Base-by-base conservation (phyloP, 2,797 vertebrate species). In the Bryconaethiops microstoma region DNA sequence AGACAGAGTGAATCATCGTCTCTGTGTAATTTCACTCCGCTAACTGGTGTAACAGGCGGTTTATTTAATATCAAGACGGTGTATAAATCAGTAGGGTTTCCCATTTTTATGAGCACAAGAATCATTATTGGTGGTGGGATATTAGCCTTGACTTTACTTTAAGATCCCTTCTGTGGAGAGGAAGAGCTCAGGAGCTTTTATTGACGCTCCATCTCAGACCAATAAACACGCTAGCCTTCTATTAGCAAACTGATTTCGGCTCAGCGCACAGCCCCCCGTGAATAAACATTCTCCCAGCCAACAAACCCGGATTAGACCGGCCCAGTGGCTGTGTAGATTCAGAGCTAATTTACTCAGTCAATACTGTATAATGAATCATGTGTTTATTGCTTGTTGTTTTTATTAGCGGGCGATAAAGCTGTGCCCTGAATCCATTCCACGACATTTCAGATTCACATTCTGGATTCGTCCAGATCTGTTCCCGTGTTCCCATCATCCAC, bases 241-340 rank as follows among this genome's bases (percentile, higher is more conserved):
- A 82, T 79, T 68, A 76, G 40, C 64, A 82, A n/a, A 69, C 80
- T 82, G 83, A 79, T 82, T 86, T 81, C 86, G 85, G 87, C 88
- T 83, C 84, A 81, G 82, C 77, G 21, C 65, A 45, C 65, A 68
- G 39, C 40, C 65, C 45, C 65, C 65, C 35, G 19, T 23, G 40
- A 45, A 68, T n/a, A 45, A 45, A 42, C 39, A 45, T 29, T 13
- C 63, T 25, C 29, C 19, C 63, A 5, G 62, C 0, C 29, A 19
- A 39, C 62, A 39, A 5, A 45, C 65, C 65, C 39, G 21, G 40
- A 45, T 68, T 45, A 42, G 25, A 23, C 59, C 1, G 59, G 13
- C 25, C 40, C 65, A n/a, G n/a, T 68, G 40, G 65, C 65, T 12
- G 19, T 45, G 40, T 23, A 45, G 65, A 68, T 45, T n/a, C 3